Percentiles rank a stretch among this genome's conserved stretches.
Conservation (phyloP, 1,140 invertebrate species). For the Dryas iulia region DNA sequence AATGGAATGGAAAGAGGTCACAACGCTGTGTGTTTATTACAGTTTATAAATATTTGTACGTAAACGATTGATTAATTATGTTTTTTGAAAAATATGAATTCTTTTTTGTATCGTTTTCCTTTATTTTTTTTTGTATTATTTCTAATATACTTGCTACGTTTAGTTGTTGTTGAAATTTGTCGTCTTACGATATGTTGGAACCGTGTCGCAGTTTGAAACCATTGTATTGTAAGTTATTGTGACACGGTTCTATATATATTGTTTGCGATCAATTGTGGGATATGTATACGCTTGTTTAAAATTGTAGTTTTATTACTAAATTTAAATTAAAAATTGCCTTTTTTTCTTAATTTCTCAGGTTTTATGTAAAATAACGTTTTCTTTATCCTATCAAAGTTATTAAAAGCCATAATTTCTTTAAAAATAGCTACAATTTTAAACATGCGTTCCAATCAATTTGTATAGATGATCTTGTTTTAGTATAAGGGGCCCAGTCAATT, state of each 20-base stretch:
- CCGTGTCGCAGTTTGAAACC: neutral
- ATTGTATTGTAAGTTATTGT: neutral
- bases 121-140: too few species aligned
- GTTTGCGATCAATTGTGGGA: slow-evolving; percentile 7
- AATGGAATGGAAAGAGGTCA: slow-evolving; percentile 36
- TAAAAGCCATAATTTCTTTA: too few species aligned
- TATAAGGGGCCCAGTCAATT: slow-evolving; percentile 59
- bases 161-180: neutral
- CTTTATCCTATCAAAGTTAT: too few species aligned
- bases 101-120: slow-evolving; percentile 12
- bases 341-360: too few species aligned
- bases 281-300: neutral
- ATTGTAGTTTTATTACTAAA: neutral
- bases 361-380: too few species aligned
- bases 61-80: slow-evolving; percentile 18
- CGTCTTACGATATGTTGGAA: slow-evolving; percentile 1
- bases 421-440: neutral
- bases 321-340: too few species aligned
- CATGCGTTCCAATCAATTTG: slow-evolving; percentile 49
- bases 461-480: slow-evolving; percentile 60
- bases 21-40: slow-evolving; percentile 42
- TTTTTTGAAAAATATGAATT: slow-evolving; percentile 13
- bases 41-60: slow-evolving; percentile 41
- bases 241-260: slow-evolving; percentile 9
- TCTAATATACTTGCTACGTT: too few species aligned